phyloP scores from a whole-genome alignment of 1,140 invertebrate genomes.

The Riptortus pedestris region DNA sequence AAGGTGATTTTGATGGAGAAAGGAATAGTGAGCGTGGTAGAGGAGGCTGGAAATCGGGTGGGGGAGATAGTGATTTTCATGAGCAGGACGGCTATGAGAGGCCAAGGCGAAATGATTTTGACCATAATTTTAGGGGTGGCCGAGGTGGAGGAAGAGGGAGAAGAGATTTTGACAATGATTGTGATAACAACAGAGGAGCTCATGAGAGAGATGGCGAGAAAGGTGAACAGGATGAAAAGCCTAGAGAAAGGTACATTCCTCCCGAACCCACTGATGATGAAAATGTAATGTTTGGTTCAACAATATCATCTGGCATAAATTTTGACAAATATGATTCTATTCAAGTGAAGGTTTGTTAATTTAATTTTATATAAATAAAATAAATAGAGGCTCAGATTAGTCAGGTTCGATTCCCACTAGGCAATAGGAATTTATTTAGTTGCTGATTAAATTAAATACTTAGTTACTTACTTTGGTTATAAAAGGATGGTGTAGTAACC shows the following conservation, averaged over 20 bases:
- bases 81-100: no score
- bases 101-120: conserved; percentile 7
- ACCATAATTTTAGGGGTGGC: conserved; percentile 13
- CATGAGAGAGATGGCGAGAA: conserved; percentile 18
- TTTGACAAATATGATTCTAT: conserved; percentile 80
- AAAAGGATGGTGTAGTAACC: no score
- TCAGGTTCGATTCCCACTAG: not conserved
- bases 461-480: not conserved
- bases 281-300: conserved; percentile 54
- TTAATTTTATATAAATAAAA: no score
- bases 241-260: conserved; percentile 67
- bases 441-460: not conserved
- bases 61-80: not conserved
- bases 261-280: conserved; percentile 61
- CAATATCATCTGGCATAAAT: conserved; percentile 71
- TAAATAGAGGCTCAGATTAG: no score
- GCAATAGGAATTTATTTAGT: not conserved
- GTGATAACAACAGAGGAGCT: conserved; percentile 27
- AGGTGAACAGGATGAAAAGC: conserved; percentile 38
- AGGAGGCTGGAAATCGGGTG: not conserved
- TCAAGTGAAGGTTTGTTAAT: conserved; percentile 70
- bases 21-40: conserved; percentile 15
- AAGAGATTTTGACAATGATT: not conserved
- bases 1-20: conserved; percentile 7
- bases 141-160: conserved; percentile 25